phyloP scores from a whole-genome alignment of 2,888 invertebrate species.

The Cerastis leucographa region DNA sequence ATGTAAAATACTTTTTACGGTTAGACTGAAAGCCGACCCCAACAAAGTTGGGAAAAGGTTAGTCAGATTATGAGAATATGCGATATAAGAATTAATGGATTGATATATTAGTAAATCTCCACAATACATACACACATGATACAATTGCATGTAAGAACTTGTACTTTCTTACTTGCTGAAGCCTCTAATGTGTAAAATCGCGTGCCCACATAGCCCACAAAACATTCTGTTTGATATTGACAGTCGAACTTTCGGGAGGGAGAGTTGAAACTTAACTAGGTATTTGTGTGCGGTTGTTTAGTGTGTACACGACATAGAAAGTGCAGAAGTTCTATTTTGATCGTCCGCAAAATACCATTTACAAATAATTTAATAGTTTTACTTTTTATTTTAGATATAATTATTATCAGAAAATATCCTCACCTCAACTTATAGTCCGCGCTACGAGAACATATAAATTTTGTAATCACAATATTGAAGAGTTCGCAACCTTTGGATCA shows the following conservation, averaged over 20 bases:
- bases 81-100: too few species aligned
- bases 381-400: neutral
- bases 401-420: neutral
- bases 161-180: neutral
- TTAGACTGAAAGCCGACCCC: too few species aligned
- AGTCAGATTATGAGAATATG: too few species aligned
- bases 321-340: slow-evolving; percentile 41
- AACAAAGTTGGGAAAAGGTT: too few species aligned
- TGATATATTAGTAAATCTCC: neutral
- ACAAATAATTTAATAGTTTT: neutral
- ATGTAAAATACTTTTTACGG: too few species aligned
- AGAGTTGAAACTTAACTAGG: slow-evolving; percentile 74
- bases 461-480: too few species aligned
- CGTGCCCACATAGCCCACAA: slow-evolving; percentile 33
- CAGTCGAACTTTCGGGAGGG: slow-evolving; percentile 67
- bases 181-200: slow-evolving; percentile 1
- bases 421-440: too few species aligned
- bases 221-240: slow-evolving; percentile 71
- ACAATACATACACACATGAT: neutral
- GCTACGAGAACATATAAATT: too few species aligned
- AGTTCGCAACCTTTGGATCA: too few species aligned
- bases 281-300: slow-evolving; percentile 77
- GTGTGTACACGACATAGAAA: slow-evolving; percentile 47
- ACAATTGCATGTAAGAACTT: neutral
- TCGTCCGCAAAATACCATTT: neutral